Evolutionary conservation across 35 echinoderm and acorn worm species (phyloP), one percentile per base, ranked within the genome.

Genomic region (Lytechinus variegatus): DNA sequence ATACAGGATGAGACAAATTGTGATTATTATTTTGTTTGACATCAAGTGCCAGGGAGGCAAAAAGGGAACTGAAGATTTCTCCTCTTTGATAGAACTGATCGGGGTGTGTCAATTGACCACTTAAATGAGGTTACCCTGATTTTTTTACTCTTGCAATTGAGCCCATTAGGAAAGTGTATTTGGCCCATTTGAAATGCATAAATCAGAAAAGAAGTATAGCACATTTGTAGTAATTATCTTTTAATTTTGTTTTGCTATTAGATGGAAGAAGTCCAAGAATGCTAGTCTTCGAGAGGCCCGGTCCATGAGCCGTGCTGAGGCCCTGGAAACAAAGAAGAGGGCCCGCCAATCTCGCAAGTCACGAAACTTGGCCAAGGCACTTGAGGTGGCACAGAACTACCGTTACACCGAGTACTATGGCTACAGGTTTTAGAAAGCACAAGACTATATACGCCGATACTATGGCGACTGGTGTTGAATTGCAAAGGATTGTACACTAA

Each of bases 371-470:
- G 96, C 98, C 14, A 99, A 99, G 87, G 97, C 98, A 2, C 72
- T 98, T 6, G 92, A 97, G 54, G 94, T 97, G 7, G 96, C 98
- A 27, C 97, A 98, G 94, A 95, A 95, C 27, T 98, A 98, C 89
- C 95, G 96, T 54, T 98, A 98, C 88, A 97, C 97, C 87, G 98
- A 99, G 86, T 98, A 97, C 87, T 98, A 98, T 95, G 97, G 97
- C 87, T 99, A 98, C 92, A 98, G 97, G 89, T 98, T 97, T 86
- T 99, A 96, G 58, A 79, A 79, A 5, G 66, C 21, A 24, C 66
- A 79, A 6, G 6, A 24, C 66, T n/a, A 24, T 79, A 79, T 6
- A 24, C 19, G 19, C 66, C 21, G 16, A 7, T 79, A 79, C n/a
- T 6, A 79, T 24, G 66, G 66, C 19, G 33, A 44, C 33, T 44